Evolutionary conservation across 1,140 invertebrate species (phyloP).

Genomic region (Physella acuta): DNA sequence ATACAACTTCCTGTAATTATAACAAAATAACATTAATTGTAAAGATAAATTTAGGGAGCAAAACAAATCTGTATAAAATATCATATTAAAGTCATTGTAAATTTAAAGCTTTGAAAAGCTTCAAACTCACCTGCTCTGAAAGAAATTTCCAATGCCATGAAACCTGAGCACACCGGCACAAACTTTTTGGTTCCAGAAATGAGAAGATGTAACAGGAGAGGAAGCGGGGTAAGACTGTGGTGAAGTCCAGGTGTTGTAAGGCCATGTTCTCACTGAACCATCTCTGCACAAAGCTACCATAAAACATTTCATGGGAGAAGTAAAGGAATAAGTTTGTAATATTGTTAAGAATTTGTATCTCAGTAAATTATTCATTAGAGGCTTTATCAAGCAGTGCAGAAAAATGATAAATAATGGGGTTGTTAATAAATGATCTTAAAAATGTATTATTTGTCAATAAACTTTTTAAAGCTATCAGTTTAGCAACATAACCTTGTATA

Average conservation of each 20-base stretch:
- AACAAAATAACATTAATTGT: conserved; percentile 2
- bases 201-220: conserved; percentile 59
- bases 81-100: not conserved
- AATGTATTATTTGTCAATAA: too few species aligned
- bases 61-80: not conserved
- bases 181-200: conserved; percentile 57
- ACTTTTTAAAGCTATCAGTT: too few species aligned
- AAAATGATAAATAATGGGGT: too few species aligned
- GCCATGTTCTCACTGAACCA: conserved; percentile 50
- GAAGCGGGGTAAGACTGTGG: conserved; percentile 52
- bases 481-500: too few species aligned
- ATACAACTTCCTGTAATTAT: conserved; percentile 50
- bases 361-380: too few species aligned
- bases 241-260: conserved; percentile 55
- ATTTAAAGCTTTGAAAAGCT: not conserved
- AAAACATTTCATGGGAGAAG: too few species aligned
- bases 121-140: conserved; percentile 43
- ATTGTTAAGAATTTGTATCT: too few species aligned
- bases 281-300: conserved; percentile 44
- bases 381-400: too few species aligned
- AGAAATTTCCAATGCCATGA: conserved; percentile 58
- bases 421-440: too few species aligned
- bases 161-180: conserved; percentile 55
- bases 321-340: too few species aligned
- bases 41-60: not conserved